Conservation (phyloP, 2,113 vertebrate species). For the Lanius ludovicianus region DNA sequence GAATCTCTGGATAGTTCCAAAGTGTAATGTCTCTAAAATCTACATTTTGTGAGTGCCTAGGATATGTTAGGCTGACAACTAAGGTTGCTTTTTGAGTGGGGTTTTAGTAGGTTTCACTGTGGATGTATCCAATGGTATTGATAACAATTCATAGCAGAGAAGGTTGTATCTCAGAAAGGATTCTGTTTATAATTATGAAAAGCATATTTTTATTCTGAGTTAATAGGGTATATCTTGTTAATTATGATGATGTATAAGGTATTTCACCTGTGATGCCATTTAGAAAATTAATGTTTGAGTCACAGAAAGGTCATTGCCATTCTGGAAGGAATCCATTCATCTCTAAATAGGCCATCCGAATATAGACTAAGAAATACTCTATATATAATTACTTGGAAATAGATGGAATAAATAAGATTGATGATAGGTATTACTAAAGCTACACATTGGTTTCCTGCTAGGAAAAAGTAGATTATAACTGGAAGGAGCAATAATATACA, state of each 20-base stretch:
- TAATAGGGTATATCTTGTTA: slow-evolving; percentile 24
- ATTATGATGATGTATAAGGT: slow-evolving; percentile 38
- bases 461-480: not conserved
- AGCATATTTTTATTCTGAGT: not conserved
- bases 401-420: slow-evolving; percentile 42
- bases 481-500: not conserved
- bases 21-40: not conserved
- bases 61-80: not conserved
- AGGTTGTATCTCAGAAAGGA: not conserved
- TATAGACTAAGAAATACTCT: slow-evolving; percentile 26
- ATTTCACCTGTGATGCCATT: slow-evolving; percentile 44
- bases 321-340: slow-evolving; percentile 37
- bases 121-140: not conserved
- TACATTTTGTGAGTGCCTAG: not conserved
- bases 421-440: slow-evolving; percentile 19
- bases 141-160: not conserved
- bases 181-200: slow-evolving; percentile 29
- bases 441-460: not conserved
- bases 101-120: not conserved
- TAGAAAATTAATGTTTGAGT: slow-evolving; percentile 55
- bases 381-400: slow-evolving; percentile 49
- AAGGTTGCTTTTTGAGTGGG: not conserved
- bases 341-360: slow-evolving; percentile 7
- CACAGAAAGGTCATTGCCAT: slow-evolving; percentile 39
- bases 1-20: not conserved